Percentiles rank a stretch among this genome's conserved stretches.
Conservation (phyloP, 2,888 invertebrate species). For the Timema cristinae region DNA sequence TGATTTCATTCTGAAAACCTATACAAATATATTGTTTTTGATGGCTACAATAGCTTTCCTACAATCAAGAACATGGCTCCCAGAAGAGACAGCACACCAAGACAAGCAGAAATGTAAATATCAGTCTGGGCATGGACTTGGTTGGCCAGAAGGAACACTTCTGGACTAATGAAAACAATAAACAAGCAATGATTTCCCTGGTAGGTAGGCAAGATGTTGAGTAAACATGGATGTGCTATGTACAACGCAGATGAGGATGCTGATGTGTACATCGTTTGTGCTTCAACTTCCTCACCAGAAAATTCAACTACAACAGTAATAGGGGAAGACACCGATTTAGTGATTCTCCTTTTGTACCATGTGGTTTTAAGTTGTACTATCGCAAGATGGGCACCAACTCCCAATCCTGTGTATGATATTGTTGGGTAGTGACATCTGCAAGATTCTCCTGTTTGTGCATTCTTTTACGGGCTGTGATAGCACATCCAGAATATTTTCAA, state of each 20-base stretch:
- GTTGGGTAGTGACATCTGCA: background rate
- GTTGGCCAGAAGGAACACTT: background rate
- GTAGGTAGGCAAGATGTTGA: background rate
- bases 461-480: background rate
- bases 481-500: background rate
- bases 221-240: background rate
- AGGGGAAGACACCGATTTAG: background rate
- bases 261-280: background rate
- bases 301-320: background rate
- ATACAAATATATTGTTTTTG: background rate
- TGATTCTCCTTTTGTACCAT: background rate
- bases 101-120: background rate
- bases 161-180: background rate
- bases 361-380: conserved; percentile 1
- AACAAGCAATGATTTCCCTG: background rate
- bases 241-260: background rate
- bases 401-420: background rate
- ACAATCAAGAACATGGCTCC: background rate
- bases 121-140: background rate
- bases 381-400: background rate
- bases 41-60: background rate
- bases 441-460: background rate
- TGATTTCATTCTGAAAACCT: background rate
- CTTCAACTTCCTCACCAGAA: background rate
- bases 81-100: background rate